Evolutionary conservation across 2,888 invertebrate genomes (phyloP), one percentile per base, ranked within the genome.

Genomic region (Norana najaformis): DNA sequence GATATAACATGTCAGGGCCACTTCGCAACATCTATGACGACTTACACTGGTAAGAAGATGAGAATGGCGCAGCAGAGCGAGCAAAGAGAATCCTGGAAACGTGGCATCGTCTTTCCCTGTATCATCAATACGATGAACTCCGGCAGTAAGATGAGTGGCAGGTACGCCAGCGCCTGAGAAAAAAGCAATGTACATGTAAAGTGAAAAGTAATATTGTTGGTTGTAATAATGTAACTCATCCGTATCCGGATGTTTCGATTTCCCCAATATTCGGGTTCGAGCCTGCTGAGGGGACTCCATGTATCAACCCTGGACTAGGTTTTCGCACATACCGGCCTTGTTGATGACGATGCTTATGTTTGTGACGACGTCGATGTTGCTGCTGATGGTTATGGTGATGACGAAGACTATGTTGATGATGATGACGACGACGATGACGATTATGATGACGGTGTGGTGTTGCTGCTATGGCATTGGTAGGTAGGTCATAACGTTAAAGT

Each of bases 11-110:
- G n/a, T n/a, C n/a, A n/a, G n/a, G n/a, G 30, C 30, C 13, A 36
- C 36, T 39, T 14, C 23, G 20, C 39, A 0, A 18, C 5, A 39
- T 39, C 23, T 34, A 36, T 41, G 0, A 8, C 30, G 5, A 82
- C 89, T 83, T 47, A 90, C 90, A 90, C 41, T 83, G 90, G 90
- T 16, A 90, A 18, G 37, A 90, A 36, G 89, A 90, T 34, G 83
- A 90, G 35, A 16, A 89, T 39, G 18, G 83, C 30, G 53, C 90
- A 90, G 38, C 89, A 89, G 30, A 90, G 38, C 34, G 90, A 90
- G 37, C 89, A 83, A 18, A 90, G 38, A 34, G 85, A 83, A 36
- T 90, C 90, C 47, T 83, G 82, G 38, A 47, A 89, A 0, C 89
- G 38, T 36, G 90, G 90, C n/a, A 90, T 3, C 23, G 34, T 39